Evolutionary conservation across 2,888 invertebrate genomes (phyloP).

Genomic region (Athalia circularis): DNA sequence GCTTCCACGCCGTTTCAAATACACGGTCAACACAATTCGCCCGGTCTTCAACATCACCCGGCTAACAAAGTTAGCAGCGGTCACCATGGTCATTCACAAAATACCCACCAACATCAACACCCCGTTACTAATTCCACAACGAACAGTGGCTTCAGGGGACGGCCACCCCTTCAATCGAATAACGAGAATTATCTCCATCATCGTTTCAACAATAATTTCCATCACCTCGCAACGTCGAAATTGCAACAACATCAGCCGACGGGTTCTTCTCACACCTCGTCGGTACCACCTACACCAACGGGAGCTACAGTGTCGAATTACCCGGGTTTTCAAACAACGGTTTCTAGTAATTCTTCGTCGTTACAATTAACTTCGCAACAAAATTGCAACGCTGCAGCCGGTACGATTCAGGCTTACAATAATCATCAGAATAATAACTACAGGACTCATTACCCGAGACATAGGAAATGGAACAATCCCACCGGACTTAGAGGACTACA

Average conservation of each 20-base stretch:
- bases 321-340: constrained; percentile 55
- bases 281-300: neutral
- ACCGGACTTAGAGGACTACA: constrained; percentile 61
- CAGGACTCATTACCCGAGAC: constrained; percentile 56
- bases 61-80: constrained; percentile 22
- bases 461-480: constrained; percentile 63
- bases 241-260: neutral
- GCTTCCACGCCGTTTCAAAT: constrained; percentile 47
- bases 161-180: constrained; percentile 13
- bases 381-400: neutral
- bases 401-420: constrained; percentile 14
- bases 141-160: constrained; percentile 21
- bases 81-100: constrained; percentile 8
- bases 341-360: constrained; percentile 44
- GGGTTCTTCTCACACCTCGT: constrained; percentile 42
- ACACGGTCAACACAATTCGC: constrained; percentile 10
- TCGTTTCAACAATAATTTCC: constrained; percentile 53
- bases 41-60: neutral
- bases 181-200: constrained; percentile 46
- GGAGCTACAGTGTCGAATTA: constrained; percentile 51
- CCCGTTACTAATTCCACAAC: neutral
- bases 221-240: constrained; percentile 44
- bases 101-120: constrained; percentile 15
- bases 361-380: neutral
- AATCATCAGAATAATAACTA: constrained; percentile 59